Base-by-base conservation (phyloP, 2,888 invertebrate species). In the Orgyia antiqua region DNA sequence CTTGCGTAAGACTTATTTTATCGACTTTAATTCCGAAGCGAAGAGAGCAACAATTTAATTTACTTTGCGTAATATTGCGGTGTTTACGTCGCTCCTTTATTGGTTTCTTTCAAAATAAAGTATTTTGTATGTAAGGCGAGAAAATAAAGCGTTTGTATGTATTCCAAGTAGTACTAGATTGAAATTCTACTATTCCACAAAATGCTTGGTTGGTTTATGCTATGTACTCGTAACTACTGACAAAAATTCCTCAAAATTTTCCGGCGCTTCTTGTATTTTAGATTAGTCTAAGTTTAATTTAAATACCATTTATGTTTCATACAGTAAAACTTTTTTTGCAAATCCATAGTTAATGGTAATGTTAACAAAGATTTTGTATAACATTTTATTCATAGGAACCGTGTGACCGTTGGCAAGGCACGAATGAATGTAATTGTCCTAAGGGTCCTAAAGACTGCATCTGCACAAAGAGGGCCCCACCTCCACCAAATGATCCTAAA, bases 401-500 rank as follows among this genome's bases (percentile, higher is more conserved):
- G 1, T 84, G 83, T 40, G 42, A 29, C 1, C 75, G 69, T 9
- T 84, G 82, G 82, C 67, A 64, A 1, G 68, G 63, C 2, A 34
- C 51, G 0, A 58, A 36, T 4, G 83, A 83, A 41, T 84, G 84
- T 37, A 57, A 82, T 33, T 84, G 84, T 40, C 77, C 80, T 0
- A 68, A 62, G n/a, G 82, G 82, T 3, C 71, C 76, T 0, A 67
- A 67, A 13, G 27, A 29, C 2, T 84, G 84, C 32, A 43, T 70
- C 8, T 84, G 83, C 37, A 44, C 43, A 1, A 64, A 50, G 24
- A 63, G 54, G 21, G 70, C 70, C 1, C 68, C 68, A 0, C 60
- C 58, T 4, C 61, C 61, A 2, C 41, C 59, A 0, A 30, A 40
- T 0, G 65, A 68, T 1, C 65, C 64, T 2, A 21, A 27, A 1